phyloP scores from a whole-genome alignment of 2,888 invertebrate genomes.

The Heliothis peltigera region DNA sequence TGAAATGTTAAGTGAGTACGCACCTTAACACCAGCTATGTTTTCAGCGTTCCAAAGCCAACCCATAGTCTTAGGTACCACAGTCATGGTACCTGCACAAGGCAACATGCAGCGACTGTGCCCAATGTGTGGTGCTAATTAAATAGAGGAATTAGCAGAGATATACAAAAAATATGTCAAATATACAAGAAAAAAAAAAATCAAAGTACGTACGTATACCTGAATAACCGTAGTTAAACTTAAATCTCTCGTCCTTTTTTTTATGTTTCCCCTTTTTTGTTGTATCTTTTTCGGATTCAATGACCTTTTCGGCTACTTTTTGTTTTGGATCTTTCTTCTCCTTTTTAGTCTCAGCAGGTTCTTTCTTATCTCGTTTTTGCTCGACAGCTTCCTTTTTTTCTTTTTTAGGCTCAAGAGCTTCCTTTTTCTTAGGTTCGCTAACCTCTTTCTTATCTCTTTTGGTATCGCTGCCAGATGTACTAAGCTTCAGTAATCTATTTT shows the following conservation, averaged over 20 bases:
- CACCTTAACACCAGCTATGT: slow-evolving; percentile 84
- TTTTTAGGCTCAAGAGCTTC: neutral
- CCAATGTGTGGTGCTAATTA: slow-evolving; percentile 84
- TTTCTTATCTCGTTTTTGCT: neutral
- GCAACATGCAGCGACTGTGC: slow-evolving; percentile 79
- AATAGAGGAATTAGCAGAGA: neutral
- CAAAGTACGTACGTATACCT: slow-evolving; percentile 87
- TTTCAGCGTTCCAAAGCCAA: slow-evolving; percentile 86
- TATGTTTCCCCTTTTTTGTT: slow-evolving; percentile 74
- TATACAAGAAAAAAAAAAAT: neutral
- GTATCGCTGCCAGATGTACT: slow-evolving; percentile 78
- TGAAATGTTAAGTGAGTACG: slow-evolving; percentile 3
- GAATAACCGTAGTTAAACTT: slow-evolving; percentile 86
- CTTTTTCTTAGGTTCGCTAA: neutral
- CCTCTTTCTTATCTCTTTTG: slow-evolving; percentile 45
- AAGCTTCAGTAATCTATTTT: slow-evolving; percentile 67
- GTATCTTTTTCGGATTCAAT: slow-evolving; percentile 76
- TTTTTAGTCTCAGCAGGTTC: neutral
- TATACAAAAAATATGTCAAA: neutral
- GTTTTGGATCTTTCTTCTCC: slow-evolving; percentile 56
- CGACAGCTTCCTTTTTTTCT: neutral
- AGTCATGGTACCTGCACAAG: slow-evolving; percentile 76
- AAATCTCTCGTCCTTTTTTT: slow-evolving; percentile 78
- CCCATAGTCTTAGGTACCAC: slow-evolving; percentile 85
- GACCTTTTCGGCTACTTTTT: slow-evolving; percentile 8